These are phyloP conservation scores for Holothuria glaberrima DNA, from an alignment of 35 echinoderm and acorn worm species.

Conservation along the genomic window DNA sequence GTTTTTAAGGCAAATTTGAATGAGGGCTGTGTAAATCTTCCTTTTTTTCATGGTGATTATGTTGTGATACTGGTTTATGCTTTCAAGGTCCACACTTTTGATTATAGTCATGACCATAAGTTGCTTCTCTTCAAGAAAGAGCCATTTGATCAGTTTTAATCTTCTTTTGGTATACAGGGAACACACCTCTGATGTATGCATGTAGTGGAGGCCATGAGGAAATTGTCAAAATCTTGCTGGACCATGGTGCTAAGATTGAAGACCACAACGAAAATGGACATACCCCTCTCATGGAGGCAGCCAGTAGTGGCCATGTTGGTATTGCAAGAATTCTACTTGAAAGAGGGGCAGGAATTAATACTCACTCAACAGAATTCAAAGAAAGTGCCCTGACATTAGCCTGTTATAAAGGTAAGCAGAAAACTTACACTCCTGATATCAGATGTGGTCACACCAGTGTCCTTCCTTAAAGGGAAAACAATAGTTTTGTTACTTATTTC, in stretches of 20 bases:
- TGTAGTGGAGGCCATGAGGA: slow-evolving; percentile 93
- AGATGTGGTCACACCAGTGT: no score
- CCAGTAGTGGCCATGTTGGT: slow-evolving; percentile 88
- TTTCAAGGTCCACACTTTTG: no score
- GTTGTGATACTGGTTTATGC: no score
- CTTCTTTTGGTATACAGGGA: slow-evolving; percentile 58
- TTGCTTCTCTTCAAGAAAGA: background rate
- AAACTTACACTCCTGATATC: background rate
- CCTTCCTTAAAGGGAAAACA: no score
- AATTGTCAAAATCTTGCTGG: slow-evolving; percentile 80
- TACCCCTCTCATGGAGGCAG: slow-evolving; percentile 96
- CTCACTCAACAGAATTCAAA: slow-evolving; percentile 97
- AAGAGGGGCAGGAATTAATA: slow-evolving; percentile 90
- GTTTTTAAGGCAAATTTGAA: no score
- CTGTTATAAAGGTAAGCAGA: slow-evolving; percentile 89
- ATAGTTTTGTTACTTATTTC: no score
- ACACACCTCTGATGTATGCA: slow-evolving; percentile 96
- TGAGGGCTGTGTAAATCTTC: no score
- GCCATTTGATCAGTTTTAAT: background rate
- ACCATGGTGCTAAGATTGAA: slow-evolving; percentile 89
- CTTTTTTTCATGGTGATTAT: no score
- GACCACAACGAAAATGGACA: slow-evolving; percentile 98
- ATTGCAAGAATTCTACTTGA: slow-evolving; percentile 85
- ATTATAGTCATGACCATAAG: no score
- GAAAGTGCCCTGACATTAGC: slow-evolving; percentile 93